Percentiles rank a stretch among this genome's conserved stretches.
phyloP scores from a whole-genome alignment of 2,888 invertebrate genomes.

The Scelioninae gen. 2 region DNA sequence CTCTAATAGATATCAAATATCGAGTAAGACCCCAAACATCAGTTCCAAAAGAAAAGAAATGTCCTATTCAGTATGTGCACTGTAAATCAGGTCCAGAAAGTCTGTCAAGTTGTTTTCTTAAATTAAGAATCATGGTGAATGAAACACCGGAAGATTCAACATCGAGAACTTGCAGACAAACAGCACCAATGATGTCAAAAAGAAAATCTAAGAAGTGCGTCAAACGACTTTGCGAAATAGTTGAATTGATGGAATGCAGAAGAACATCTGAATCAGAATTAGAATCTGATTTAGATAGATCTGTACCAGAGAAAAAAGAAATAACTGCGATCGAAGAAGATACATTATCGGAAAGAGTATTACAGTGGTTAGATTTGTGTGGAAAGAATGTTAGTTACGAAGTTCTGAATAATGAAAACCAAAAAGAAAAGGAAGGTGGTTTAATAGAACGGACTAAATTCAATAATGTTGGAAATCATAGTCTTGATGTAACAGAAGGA shows the following conservation, averaged over 20 bases:
- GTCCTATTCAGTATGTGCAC: constrained; percentile 62
- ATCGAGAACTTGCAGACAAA: constrained; percentile 63
- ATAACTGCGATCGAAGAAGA: constrained; percentile 62
- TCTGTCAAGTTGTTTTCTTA: constrained; percentile 67
- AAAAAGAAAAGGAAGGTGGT: not conserved
- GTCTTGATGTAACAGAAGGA: not conserved
- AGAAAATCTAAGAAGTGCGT: not conserved
- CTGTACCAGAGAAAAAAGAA: constrained; percentile 7
- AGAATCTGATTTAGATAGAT: constrained; percentile 4
- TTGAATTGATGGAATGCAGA: constrained; percentile 35
- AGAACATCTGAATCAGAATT: constrained; percentile 9
- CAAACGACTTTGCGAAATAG: constrained; percentile 26
- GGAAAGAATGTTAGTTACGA: constrained; percentile 76
- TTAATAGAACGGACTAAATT: not conserved
- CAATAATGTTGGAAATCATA: not conserved
- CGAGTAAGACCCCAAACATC: constrained; percentile 64
- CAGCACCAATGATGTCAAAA: constrained; percentile 63
- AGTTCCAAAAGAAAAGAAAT: constrained; percentile 61
- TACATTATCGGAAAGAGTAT: constrained; percentile 82
- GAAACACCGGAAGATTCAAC: constrained; percentile 59
- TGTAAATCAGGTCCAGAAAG: constrained; percentile 62
- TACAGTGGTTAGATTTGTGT: constrained; percentile 88
- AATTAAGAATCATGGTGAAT: constrained; percentile 67
- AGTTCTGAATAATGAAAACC: constrained; percentile 21
- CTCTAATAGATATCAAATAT: constrained; percentile 66